phyloP scores from a whole-genome alignment of 1,140 invertebrate species.

The Drosophila rhopaloa region DNA sequence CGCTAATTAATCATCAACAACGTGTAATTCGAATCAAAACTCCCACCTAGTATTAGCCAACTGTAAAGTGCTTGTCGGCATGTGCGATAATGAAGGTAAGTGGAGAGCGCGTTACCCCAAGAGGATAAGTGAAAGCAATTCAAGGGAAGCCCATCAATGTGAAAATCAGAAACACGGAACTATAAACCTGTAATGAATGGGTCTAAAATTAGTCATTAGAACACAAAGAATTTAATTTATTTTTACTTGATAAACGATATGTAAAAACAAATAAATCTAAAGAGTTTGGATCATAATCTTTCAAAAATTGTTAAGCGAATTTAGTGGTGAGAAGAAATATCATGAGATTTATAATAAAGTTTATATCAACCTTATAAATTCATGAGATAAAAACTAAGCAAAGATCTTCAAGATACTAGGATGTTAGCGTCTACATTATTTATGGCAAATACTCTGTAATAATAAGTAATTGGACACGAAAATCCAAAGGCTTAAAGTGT shows the following conservation, averaged over 20 bases:
- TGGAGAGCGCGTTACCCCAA: constrained; percentile 6
- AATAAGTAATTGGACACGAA: constrained; percentile 10
- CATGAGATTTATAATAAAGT: not conserved
- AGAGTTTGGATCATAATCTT: too few species aligned
- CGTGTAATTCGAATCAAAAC: constrained; percentile 17
- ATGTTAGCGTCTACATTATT: not conserved
- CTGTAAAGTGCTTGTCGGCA: constrained; percentile 22
- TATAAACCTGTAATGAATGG: not conserved
- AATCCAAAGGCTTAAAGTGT: not conserved
- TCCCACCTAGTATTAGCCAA: not conserved
- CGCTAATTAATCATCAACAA: constrained; percentile 46
- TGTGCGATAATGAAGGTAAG: constrained; percentile 51
- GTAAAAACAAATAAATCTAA: too few species aligned
- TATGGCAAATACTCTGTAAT: constrained; percentile 6
- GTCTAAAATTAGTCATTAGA: not conserved
- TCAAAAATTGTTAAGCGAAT: too few species aligned
- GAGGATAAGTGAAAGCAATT: constrained; percentile 25
- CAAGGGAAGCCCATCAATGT: not conserved
- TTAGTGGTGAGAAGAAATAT: too few species aligned
- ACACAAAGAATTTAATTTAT: too few species aligned
- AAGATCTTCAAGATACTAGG: not conserved
- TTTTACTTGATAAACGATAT: too few species aligned
- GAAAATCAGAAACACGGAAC: not conserved
- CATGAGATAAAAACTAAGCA: not conserved
- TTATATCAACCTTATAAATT: not conserved